Evolutionary conservation across 2,888 invertebrate genomes (phyloP), one percentile per base, ranked within the genome.

Genomic region (Thera obeliscata): DNA sequence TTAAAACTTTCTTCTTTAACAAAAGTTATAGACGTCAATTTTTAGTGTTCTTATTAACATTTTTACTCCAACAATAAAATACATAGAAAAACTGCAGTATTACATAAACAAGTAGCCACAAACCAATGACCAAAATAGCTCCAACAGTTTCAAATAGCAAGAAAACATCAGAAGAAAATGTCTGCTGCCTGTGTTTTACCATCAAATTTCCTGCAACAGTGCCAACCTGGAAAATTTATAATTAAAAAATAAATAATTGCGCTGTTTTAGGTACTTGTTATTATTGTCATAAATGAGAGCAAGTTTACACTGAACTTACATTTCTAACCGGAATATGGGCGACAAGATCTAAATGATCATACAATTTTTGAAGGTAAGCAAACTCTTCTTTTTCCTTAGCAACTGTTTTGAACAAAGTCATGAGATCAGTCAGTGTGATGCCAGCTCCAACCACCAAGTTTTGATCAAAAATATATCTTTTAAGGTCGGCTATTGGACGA

Each of bases 301-400:
- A 22, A 2, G n/a, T 41, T 43, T 58, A 4, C 6, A 38, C 22
- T 5, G 38, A 1, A 84, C 95, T 93, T 88, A 96, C 96, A 87
- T 97, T 97, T 89, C 96, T 91, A 1, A 97, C 95, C 12, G 96
- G 95, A 61, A 96, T 94, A 84, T 95, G 96, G n/a, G 96, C 97
- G 6, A 97, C 95, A 59, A 96, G 83, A 78, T 95, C 94, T 58
- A 97, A 87, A 80, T 97, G 96, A 50, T 95, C 91, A 36, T 94
- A 95, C 49, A 97, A 83, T 65, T 94, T 91, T 9, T 88, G 82
- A 57, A 96, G 86, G 83, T 96, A 96, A 6, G 88, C 84, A 79
- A 95, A 96, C 22, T 94, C 93, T 0, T 86, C 81, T 6, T 80
- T 72, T 11, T 77, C 70, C 4, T 78, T 75, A 0, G 91, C 81